phyloP scores from a whole-genome alignment of 2,797 vertebrate genomes.

The Manis pentadactyla region DNA sequence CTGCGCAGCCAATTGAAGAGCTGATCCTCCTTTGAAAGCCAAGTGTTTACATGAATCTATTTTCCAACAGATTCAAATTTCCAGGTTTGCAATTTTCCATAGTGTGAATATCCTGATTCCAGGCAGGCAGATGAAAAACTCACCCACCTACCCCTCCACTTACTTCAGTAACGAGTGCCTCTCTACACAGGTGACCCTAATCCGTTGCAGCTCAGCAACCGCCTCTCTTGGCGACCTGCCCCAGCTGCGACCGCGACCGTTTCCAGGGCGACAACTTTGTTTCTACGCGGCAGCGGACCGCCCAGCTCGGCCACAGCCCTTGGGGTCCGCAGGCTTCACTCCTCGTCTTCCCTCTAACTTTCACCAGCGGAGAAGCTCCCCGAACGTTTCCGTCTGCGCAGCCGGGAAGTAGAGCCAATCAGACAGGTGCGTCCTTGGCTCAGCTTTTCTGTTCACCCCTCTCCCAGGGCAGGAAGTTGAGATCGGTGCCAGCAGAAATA shows the following conservation, averaged over 20 bases:
- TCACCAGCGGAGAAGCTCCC: not conserved
- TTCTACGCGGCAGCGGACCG: not conserved
- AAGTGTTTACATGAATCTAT: not conserved
- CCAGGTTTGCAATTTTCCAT: not conserved
- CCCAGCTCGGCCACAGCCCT: not conserved
- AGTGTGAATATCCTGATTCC: constrained; percentile 37
- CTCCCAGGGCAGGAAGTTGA: not conserved
- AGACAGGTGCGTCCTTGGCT: constrained; percentile 50
- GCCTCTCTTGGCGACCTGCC: not conserved
- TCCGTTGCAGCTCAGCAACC: not conserved
- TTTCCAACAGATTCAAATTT: not conserved
- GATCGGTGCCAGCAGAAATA: not conserved
- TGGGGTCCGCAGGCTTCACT: not conserved
- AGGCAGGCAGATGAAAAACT: not conserved
- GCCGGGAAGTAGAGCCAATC: not conserved
- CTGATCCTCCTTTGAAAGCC: not conserved
- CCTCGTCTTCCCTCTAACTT: not conserved
- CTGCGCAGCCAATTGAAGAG: not conserved
- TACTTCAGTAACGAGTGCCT: not conserved
- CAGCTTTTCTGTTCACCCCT: not conserved
- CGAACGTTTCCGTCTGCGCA: not conserved
- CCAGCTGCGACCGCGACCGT: not conserved
- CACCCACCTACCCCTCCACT: not conserved
- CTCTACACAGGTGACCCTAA: not conserved
- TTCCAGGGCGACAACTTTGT: constrained; percentile 74